phyloP scores from a whole-genome alignment of 92 coral and sea anemone species.

The Micromussa lordhowensis region DNA sequence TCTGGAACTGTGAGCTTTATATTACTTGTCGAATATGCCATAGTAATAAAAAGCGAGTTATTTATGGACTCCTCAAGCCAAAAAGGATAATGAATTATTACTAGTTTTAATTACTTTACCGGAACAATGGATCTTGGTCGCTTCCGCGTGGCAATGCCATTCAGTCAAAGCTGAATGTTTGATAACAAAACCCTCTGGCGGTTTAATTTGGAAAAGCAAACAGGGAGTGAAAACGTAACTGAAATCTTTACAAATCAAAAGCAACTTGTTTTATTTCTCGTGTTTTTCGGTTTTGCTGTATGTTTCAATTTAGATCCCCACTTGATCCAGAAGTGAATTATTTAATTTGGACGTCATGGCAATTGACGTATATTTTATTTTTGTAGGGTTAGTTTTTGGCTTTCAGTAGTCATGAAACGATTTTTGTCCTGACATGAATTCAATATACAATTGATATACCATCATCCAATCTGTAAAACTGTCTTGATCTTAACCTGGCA shows the following conservation, averaged over 20 bases:
- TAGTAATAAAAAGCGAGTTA: slow-evolving; percentile 1
- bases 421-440: neutral
- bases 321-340: neutral
- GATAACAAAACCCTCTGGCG: slow-evolving; percentile 13
- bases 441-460: neutral
- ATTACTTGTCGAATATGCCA: neutral
- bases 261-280: neutral
- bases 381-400: neutral
- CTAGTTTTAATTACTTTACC: slow-evolving; percentile 29
- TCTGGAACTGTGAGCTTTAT: neutral
- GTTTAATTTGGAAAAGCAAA: slow-evolving; percentile 6
- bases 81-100: neutral
- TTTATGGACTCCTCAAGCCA: slow-evolving; percentile 2
- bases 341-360: neutral
- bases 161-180: slow-evolving; percentile 17
- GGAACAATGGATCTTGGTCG: slow-evolving; percentile 14
- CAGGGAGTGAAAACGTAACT: neutral
- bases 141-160: slow-evolving; percentile 11
- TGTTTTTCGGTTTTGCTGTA: neutral
- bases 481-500: neutral
- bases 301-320: neutral
- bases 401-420: neutral
- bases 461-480: neutral
- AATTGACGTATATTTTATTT: neutral
- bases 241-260: neutral